Conservation (phyloP, 1,140 invertebrate genomes). For the Trachelipus rathkii region DNA sequence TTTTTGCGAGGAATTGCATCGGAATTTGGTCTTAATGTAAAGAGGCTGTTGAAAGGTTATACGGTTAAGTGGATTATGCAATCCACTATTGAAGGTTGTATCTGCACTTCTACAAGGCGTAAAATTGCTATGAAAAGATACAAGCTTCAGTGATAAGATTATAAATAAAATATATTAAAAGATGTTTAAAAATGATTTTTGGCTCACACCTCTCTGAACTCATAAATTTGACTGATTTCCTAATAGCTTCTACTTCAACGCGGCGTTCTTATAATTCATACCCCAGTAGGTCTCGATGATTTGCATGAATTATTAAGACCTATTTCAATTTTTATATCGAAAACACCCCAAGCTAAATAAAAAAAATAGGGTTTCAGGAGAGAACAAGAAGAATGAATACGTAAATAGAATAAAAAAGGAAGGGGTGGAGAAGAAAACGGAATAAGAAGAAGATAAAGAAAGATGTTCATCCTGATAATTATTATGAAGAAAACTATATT, state of each 20-base stretch:
- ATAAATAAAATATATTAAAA: background rate
- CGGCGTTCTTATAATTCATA: background rate
- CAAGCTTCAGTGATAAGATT: background rate
- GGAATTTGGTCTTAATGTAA: background rate
- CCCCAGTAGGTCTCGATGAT: background rate
- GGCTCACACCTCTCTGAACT: background rate
- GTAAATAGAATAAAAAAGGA: too few species aligned
- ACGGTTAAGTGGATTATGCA: slow-evolving; percentile 7
- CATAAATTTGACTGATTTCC: background rate
- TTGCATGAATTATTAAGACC: slow-evolving; percentile 11
- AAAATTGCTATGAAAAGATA: background rate
- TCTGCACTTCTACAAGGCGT: background rate
- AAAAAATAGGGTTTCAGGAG: too few species aligned
- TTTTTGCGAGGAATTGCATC: background rate
- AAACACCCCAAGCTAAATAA: too few species aligned
- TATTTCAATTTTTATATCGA: slow-evolving; percentile 8
- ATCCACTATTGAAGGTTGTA: background rate
- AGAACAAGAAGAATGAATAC: too few species aligned
- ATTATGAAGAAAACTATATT: too few species aligned
- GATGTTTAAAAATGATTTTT: background rate
- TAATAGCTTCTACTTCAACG: background rate
- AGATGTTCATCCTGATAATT: background rate
- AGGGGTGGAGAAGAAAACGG: background rate
- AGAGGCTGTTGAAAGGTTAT: background rate
- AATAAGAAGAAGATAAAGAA: background rate